Percentiles rank a stretch among this genome's conserved stretches.
Conservation (phyloP, 1,140 invertebrate genomes). For the Antheraea pernyi region DNA sequence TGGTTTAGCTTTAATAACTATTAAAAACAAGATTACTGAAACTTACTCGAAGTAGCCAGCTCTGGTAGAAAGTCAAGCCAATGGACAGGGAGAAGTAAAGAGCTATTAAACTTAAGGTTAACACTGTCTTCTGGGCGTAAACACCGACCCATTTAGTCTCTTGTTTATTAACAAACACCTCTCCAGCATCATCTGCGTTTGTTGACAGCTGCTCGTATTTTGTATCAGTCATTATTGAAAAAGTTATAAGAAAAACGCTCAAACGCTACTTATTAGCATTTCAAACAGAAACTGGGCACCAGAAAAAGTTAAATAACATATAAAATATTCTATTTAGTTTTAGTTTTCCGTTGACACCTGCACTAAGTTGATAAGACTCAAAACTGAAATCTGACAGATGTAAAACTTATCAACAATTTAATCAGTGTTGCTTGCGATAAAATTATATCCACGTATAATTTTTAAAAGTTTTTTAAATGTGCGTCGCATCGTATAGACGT, state of each 20-base stretch:
- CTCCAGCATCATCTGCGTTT: conserved; percentile 62
- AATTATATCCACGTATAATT: too few relatives aligned
- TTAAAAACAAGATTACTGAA: background rate
- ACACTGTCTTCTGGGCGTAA: conserved; percentile 62
- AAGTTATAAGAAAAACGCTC: conserved; percentile 1
- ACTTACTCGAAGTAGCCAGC: conserved; percentile 93
- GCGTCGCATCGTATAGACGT: too few relatives aligned
- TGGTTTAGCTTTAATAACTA: background rate
- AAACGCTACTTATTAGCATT: conserved; percentile 42
- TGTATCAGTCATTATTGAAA: conserved; percentile 56
- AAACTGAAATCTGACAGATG: too few relatives aligned
- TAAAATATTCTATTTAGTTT: background rate
- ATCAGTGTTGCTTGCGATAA: too few relatives aligned
- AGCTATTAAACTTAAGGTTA: conserved; percentile 81
- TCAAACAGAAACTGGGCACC: conserved; percentile 20
- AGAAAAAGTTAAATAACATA: conserved; percentile 11
- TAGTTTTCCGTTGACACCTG: background rate
- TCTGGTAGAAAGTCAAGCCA: conserved; percentile 97
- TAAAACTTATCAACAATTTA: too few relatives aligned
- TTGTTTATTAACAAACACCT: conserved; percentile 55
- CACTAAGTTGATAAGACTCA: background rate
- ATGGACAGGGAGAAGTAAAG: conserved; percentile 95
- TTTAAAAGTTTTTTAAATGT: too few relatives aligned
- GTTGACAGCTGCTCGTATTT: conserved; percentile 75
- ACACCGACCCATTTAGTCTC: conserved; percentile 60